Base-by-base conservation (phyloP, 2,888 invertebrate species). In the Chymomyza fuscimana region DNA sequence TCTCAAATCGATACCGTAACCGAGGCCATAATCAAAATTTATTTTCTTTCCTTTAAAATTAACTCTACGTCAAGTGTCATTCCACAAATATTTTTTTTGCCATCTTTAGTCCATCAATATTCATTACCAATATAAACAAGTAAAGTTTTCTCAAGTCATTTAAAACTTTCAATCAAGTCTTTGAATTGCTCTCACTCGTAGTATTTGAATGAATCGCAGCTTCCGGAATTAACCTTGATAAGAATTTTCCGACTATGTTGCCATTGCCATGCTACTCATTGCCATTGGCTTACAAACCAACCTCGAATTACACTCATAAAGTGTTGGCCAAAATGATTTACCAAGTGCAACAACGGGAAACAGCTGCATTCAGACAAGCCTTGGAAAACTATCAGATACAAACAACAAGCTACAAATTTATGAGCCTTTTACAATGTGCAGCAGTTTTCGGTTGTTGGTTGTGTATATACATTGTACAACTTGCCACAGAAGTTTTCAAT, bases 351-450 rank as follows among this genome's bases (percentile, higher is more conserved):
- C 40, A 46, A 46, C 40, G 40, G 40, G 40, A 3, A 46, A 46
- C 40, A 46, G 40, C 40, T 46, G 40, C 12, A 46, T 46, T 10
- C 40, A 12, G 12, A 12, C 12, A 46, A 46, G 40, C 40, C 10
- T 46, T 46, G 40, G 40, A 3, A 63, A 29, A 22, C 16, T 29
- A 67, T 46, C 61, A 40, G 22, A 40, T 36, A 40, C 15, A 36
- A 54, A 54, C 15, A 22, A 46, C 40, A 12, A 46, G 36, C 69
- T 64, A 61, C 62, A 46, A 68, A 71, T 65, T 65, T 71, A 68
- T 73, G 62, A 73, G 62, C 52, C 63, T 68, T 71, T 67, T 70
- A 51, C 61, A 62, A 73, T 64, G 51, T 62, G 22, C 60, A 70
- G 25, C 40, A 46, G 16, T 60, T 54, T 63, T 32, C 22, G 40